Evolutionary conservation across 1,140 invertebrate genomes (phyloP).

Genomic region (Aradophagus sp.): DNA sequence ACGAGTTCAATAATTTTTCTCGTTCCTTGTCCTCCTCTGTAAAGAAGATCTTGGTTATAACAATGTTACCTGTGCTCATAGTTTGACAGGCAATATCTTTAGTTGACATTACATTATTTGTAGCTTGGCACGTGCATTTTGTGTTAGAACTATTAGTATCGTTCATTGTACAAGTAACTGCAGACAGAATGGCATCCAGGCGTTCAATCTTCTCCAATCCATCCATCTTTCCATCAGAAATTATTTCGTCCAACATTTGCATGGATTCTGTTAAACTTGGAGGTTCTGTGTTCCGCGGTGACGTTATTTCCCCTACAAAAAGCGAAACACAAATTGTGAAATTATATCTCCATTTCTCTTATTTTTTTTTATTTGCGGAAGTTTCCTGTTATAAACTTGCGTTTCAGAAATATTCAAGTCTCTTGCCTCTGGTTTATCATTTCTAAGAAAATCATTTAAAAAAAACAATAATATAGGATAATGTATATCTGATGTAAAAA

Average conservation of each 20-base stretch:
- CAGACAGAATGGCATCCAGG: constrained; percentile 87
- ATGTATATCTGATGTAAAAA: too few species aligned
- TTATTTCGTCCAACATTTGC: constrained; percentile 90
- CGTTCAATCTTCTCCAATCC: constrained; percentile 90
- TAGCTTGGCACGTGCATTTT: constrained; percentile 76
- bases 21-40: constrained; percentile 77
- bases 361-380: neutral
- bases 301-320: constrained; percentile 76
- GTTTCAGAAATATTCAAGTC: neutral
- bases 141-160: constrained; percentile 67
- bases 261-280: constrained; percentile 92
- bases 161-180: constrained; percentile 79
- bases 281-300: constrained; percentile 84
- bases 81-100: constrained; percentile 84
- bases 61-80: constrained; percentile 93
- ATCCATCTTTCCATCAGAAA: constrained; percentile 88
- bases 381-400: too few species aligned
- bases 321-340: neutral
- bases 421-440: too few species aligned
- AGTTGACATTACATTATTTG: constrained; percentile 42
- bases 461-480: too few species aligned
- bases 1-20: constrained; percentile 67
- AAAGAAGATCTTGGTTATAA: constrained; percentile 92
- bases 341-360: too few species aligned
- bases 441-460: too few species aligned